Evolutionary conservation across 2,113 vertebrate genomes (phyloP).

Genomic region (Chrysochloris asiatica): DNA sequence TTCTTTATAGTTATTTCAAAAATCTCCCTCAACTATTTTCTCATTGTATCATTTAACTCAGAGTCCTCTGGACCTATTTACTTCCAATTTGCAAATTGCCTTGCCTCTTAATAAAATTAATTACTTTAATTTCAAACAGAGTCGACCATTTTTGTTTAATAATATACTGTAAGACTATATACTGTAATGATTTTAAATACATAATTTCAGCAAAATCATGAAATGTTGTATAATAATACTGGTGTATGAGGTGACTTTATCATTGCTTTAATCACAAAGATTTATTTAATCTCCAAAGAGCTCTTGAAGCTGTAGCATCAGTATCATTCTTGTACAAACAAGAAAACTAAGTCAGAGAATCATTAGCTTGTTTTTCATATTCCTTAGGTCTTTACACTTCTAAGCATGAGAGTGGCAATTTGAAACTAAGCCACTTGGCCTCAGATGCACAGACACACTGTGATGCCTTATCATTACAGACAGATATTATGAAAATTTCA

Average conservation of each 20-base stretch:
- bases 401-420: neutral
- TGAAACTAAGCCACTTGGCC: neutral
- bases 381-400: neutral
- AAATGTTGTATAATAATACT: neutral
- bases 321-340: neutral
- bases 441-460: neutral
- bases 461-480: neutral
- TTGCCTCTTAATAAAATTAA: too few relatives aligned
- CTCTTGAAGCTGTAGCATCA: neutral
- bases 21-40: too few relatives aligned
- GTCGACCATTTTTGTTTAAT: too few relatives aligned
- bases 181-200: neutral
- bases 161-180: fast-evolving
- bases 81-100: too few relatives aligned
- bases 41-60: too few relatives aligned
- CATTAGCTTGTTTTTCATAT: neutral
- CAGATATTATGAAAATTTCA: neutral
- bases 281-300: neutral
- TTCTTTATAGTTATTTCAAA: too few relatives aligned
- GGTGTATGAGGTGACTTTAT: neutral
- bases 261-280: neutral
- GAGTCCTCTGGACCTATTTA: too few relatives aligned
- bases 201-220: neutral
- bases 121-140: too few relatives aligned
- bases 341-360: neutral